A percentile compares a stretch with the other conserved stretches of the same genome.
These are phyloP conservation scores for Amitus sp. DNA, from an alignment of 2,888 invertebrate genomes.

Conservation along the genomic window DNA sequence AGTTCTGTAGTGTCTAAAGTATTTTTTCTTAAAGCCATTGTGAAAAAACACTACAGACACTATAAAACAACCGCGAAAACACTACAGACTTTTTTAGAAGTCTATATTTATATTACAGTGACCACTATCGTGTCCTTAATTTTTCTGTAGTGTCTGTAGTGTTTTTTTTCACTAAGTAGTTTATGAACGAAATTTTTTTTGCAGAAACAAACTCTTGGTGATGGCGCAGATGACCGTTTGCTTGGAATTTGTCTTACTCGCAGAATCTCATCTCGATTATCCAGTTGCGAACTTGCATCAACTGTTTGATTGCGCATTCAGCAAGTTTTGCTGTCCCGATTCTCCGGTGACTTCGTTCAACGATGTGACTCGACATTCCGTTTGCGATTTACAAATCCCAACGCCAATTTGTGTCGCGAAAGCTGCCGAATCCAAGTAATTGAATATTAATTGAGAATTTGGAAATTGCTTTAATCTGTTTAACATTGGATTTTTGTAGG, in stretches of 20 bases:
- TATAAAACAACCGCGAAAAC: too few relatives aligned
- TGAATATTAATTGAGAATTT: background rate
- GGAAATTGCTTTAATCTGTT: background rate
- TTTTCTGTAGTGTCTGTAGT: too few relatives aligned
- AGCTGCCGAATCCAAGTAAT: slow-evolving; percentile 25
- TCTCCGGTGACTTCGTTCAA: slow-evolving; percentile 41
- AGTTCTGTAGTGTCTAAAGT: too few relatives aligned
- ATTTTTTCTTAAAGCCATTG: too few relatives aligned
- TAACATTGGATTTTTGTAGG: slow-evolving; percentile 10
- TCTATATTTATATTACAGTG: too few relatives aligned
- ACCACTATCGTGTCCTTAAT: too few relatives aligned
- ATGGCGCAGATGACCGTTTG: slow-evolving; percentile 54
- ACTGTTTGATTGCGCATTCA: slow-evolving; percentile 46
- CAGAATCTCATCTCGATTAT: slow-evolving; percentile 51
- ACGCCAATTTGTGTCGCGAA: slow-evolving; percentile 20
- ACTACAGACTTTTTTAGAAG: too few relatives aligned
- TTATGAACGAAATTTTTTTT: too few relatives aligned
- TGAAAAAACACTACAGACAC: too few relatives aligned
- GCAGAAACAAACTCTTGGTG: slow-evolving; percentile 46
- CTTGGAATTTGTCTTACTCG: slow-evolving; percentile 52
- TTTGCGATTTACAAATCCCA: slow-evolving; percentile 21
- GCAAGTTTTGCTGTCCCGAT: slow-evolving; percentile 44
- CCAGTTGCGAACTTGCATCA: slow-evolving; percentile 43
- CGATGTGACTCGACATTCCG: slow-evolving; percentile 11
- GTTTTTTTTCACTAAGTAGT: too few relatives aligned